Evolutionary conservation across 2,113 vertebrate genomes (phyloP), one percentile per base, ranked within the genome.

Genomic region (Etheostoma spectabile): DNA sequence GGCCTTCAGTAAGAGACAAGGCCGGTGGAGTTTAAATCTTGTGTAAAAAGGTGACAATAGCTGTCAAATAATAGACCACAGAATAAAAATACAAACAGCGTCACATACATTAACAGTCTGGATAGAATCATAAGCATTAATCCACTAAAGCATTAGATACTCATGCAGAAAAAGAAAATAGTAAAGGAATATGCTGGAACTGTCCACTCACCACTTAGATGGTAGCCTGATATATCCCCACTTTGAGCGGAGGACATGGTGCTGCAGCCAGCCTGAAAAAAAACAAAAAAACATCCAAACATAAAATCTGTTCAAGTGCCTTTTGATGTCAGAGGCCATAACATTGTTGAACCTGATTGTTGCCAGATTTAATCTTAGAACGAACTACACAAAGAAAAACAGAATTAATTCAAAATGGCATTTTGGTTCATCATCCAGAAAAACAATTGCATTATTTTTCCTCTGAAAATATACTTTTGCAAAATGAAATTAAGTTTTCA

Each of bases 211-310:
- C 95, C 95, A 57, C 95, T 96, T 87, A 93, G 83, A 90, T 94
- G 95, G 92, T 95, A 95, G 87, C 94, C 93, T 70, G 95, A 91
- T 84, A 95, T 83, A 80, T 96, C 95, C 89, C 80, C 93, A 83
- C 91, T 91, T 24, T 90, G 82, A 75, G 91, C 82, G 48, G 94
- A 94, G 92, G 95, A 95, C 95, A 96, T 96, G 87, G 81, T 95
- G 86, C 88, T 76, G 92, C 89, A 82, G 86, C 92, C 93, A 91
- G 89, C 90, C 92, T 93, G 82, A 77, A 53, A 64, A 56, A 16
- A 66, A 59, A 74, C 66, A 64, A 52, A 8, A 64, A 68, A 59
- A 77, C 76, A 86, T 3, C 77, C 57, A 89, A 80, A 84, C 16
- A 67, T 42, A 72, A 2, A 61, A 80, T 73, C 30, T 51, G 42